These are phyloP conservation scores for Drosophila parthenogenetica DNA, from an alignment of 2,888 invertebrate genomes.

Conservation along the genomic window DNA sequence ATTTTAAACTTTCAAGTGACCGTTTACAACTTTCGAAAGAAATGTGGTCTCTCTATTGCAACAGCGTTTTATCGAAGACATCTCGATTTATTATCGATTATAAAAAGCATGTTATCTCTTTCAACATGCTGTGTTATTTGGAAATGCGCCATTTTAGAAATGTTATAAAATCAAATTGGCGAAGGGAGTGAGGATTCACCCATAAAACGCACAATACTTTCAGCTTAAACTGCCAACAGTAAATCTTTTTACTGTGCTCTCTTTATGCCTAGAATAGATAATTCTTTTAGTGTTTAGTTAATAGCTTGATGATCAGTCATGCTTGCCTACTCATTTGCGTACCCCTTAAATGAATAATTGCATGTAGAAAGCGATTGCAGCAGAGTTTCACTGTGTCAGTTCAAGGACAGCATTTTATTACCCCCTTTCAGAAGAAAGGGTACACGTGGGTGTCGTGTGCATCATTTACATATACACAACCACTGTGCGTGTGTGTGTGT, in stretches of 20 bases:
- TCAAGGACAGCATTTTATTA: constrained; percentile 51
- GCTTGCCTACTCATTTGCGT: constrained; percentile 5
- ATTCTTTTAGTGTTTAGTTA: constrained; percentile 2
- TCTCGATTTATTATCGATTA: background rate
- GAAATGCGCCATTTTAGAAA: background rate
- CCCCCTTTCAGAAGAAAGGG: constrained; percentile 44
- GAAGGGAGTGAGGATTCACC: too few species aligned
- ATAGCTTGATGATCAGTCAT: constrained; percentile 17
- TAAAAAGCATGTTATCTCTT: background rate
- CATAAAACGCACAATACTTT: too few species aligned
- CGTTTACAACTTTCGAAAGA: background rate
- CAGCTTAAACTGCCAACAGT: too few species aligned
- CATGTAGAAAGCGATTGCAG: constrained; percentile 22
- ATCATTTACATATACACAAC: constrained; percentile 6
- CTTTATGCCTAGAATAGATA: background rate
- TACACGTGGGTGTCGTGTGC: constrained; percentile 45
- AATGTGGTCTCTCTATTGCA: background rate
- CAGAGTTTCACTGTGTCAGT: constrained; percentile 12
- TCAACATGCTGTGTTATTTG: background rate
- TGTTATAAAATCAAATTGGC: background rate
- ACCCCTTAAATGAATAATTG: constrained; percentile 16
- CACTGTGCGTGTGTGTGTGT: background rate
- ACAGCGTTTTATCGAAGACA: too few species aligned
- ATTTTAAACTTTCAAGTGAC: constrained; percentile 3
- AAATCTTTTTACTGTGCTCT: background rate